These are phyloP conservation scores for Oithona nana DNA, from an alignment of 2,888 invertebrate species.

Conservation along the genomic window DNA sequence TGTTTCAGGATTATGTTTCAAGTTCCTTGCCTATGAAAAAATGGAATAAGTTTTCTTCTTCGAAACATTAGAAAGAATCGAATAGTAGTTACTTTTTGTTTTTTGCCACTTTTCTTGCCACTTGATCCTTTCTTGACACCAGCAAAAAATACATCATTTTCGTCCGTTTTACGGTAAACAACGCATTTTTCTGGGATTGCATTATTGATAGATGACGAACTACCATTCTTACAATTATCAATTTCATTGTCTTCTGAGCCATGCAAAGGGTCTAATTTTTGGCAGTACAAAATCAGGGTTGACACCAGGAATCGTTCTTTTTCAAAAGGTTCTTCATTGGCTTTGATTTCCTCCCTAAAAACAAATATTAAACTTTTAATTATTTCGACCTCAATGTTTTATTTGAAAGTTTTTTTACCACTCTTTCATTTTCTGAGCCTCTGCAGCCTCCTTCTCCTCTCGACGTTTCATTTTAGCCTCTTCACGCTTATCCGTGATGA, in stretches of 20 bases:
- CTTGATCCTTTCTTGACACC: background rate
- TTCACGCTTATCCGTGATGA: constrained; percentile 4
- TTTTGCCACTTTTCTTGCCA: constrained; percentile 3
- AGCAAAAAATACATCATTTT: background rate
- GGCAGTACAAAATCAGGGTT: constrained; percentile 5
- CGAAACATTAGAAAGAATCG: too few species aligned
- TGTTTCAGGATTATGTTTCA: constrained; percentile 12
- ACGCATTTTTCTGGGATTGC: background rate
- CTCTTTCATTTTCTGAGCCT: constrained; percentile 4
- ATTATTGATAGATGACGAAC: background rate
- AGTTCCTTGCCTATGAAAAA: background rate
- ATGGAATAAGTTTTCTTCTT: background rate
- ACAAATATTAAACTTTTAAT: background rate
- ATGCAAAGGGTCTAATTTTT: background rate
- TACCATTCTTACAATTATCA: background rate
- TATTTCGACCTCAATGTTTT: too few species aligned
- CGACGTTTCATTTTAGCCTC: background rate
- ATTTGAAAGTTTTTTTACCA: too few species aligned
- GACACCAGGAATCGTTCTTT: background rate
- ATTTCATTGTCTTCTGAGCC: background rate
- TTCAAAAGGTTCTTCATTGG: constrained; percentile 10
- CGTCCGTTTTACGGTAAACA: background rate
- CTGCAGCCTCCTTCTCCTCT: constrained; percentile 3
- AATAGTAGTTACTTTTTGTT: background rate
- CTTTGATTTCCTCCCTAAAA: constrained; percentile 10